Conservation (phyloP, 2,888 invertebrate species). For the Electrophaes corylata region DNA sequence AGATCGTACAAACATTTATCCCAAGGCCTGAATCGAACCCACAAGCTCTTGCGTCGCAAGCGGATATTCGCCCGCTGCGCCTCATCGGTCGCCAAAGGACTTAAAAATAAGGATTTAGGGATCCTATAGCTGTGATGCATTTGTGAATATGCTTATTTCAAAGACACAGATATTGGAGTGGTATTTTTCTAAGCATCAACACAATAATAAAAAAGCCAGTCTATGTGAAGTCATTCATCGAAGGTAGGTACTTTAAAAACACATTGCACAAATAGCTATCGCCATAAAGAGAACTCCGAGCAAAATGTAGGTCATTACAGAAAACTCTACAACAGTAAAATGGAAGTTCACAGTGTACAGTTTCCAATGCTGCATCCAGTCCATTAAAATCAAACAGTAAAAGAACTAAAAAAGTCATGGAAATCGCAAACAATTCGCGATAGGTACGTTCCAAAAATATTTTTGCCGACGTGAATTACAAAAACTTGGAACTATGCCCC, state of each 20-base stretch:
- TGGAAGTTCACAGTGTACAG: constrained; percentile 2
- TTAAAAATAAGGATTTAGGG: no score
- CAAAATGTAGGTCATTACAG: constrained; percentile 3
- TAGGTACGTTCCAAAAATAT: constrained; percentile 43
- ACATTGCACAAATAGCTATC: neutral
- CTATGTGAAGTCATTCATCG: neutral
- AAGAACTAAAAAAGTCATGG: constrained; percentile 26
- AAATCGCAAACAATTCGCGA: constrained; percentile 43
- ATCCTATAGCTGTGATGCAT: no score
- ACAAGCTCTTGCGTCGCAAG: no score
- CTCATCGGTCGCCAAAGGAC: no score
- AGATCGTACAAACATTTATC: no score
- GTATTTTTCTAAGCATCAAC: no score
- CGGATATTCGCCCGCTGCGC: no score
- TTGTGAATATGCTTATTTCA: no score
- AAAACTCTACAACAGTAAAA: neutral
- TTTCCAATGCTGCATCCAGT: constrained; percentile 20
- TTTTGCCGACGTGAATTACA: constrained; percentile 42
- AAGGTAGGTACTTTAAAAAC: neutral
- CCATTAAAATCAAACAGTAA: constrained; percentile 37
- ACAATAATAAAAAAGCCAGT: no score
- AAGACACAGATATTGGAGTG: no score
- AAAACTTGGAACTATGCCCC: constrained; percentile 47
- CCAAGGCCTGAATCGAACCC: no score
- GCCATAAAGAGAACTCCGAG: neutral